Conservation (phyloP, 2,797 vertebrate species). For the Falco novaeseelandiae region DNA sequence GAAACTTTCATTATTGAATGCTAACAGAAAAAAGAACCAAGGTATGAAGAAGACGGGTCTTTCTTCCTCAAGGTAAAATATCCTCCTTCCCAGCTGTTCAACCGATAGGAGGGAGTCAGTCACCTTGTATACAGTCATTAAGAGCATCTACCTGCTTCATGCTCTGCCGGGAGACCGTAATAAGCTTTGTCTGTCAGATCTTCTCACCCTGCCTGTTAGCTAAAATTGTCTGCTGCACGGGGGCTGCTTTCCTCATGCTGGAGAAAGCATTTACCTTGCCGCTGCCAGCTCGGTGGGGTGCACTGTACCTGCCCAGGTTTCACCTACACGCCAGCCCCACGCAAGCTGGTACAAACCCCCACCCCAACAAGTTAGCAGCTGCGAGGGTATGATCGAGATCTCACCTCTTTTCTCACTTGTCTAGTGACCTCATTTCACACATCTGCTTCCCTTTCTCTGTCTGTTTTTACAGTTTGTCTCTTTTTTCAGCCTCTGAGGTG, state of each 20-base stretch:
- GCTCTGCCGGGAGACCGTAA: background rate
- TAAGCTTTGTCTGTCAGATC: background rate
- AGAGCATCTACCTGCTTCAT: background rate
- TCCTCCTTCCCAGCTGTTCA: conserved; percentile 4
- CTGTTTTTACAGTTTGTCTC: background rate
- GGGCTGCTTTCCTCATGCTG: background rate
- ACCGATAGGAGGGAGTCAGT: background rate
- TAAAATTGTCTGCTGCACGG: background rate
- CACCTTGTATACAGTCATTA: background rate
- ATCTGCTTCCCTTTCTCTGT: background rate
- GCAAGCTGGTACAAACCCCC: background rate
- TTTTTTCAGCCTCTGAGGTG: background rate
- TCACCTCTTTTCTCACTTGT: conserved; percentile 3
- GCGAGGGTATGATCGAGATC: background rate
- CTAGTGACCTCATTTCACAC: conserved; percentile 8
- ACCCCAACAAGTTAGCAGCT: rapidly evolving
- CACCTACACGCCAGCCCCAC: background rate
- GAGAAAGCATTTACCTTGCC: background rate
- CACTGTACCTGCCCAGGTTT: background rate
- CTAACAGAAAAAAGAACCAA: background rate
- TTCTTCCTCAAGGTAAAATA: background rate
- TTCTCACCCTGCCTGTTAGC: background rate
- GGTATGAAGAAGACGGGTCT: background rate
- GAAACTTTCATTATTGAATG: background rate
- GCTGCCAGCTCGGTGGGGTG: background rate